Base-by-base conservation (phyloP, 2,888 invertebrate species). In the Nomada ferruginata region DNA sequence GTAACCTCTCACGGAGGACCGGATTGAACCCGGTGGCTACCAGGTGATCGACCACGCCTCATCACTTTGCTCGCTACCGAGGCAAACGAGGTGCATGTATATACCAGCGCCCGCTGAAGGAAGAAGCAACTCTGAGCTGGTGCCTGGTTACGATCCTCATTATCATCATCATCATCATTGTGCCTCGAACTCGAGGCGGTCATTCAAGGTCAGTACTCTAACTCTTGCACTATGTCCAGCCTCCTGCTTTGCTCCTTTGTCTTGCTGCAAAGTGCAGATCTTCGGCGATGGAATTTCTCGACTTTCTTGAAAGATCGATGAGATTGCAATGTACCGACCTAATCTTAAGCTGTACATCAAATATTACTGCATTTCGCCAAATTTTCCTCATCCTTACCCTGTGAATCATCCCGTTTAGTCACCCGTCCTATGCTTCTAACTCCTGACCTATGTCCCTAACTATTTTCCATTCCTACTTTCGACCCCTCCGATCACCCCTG, bases 31-130 rank as follows among this genome's bases (percentile, higher is more conserved):
- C 88, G 77, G 82, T 84, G 86, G 91, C 92, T 92, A 92, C 93
- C 91, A 91, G 88, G 89, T 91, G 91, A 93, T 93, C 91, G 92
- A 90, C 92, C 93, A 93, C 93, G 93, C 93, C 93, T 92, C 92
- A 89, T 91, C 92, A 92, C 90, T 92, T 91, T 90, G 87, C 91
- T 87, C 86, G 89, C 90, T 91, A 91, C 91, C 87, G 89, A 86
- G 87, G 86, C 83, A 74, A 88, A 85, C 78, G 76, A 60, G 77
- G 66, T 2, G 23, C 23, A 26, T 26, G 26, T 69, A 36, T 36
- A 36, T 61, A 55, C 55, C 55, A 20, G 55, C 61, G 66, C 76
- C 5, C 64, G 76, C 64, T 78, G 82, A 85, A 83, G 85, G 87
- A 87, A 87, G 76, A 79, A 77, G 72, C 76, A 83, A 79, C 74